Percentiles rank a stretch among this genome's conserved stretches.
phyloP scores from a whole-genome alignment of 2,797 vertebrate genomes.

The Calcarius lapponicus region DNA sequence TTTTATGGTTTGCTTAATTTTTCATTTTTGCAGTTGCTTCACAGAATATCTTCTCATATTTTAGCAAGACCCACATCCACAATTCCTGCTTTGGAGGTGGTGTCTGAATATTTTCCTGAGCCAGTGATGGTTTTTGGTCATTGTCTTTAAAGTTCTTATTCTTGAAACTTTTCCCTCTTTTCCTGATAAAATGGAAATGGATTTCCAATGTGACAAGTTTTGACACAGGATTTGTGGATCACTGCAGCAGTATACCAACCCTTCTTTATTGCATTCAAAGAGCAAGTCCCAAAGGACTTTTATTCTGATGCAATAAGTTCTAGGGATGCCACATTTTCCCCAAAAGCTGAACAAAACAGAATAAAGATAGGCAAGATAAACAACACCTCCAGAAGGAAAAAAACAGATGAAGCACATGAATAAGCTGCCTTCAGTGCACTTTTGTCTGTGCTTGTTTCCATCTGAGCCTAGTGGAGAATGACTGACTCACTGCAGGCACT shows the following conservation, averaged over 20 bases:
- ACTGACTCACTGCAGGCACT: background rate
- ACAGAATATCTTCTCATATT: background rate
- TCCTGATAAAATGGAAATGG: background rate
- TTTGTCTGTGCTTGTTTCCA: background rate
- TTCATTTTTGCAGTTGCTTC: background rate
- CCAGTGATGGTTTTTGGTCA: background rate
- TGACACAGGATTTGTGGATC: background rate
- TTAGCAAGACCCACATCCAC: background rate
- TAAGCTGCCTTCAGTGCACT: background rate
- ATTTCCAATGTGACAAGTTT: background rate
- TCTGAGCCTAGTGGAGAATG: background rate
- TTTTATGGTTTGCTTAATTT: background rate
- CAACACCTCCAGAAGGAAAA: background rate
- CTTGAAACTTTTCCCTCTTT: background rate
- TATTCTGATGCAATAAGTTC: background rate
- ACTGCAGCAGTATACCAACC: background rate
- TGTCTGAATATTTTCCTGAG: background rate
- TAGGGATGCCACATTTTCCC: background rate
- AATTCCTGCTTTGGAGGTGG: background rate
- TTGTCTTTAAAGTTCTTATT: background rate
- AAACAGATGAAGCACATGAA: background rate
- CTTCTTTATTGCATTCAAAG: background rate
- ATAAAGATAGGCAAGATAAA: background rate
- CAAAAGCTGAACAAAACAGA: background rate
- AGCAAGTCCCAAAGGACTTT: background rate